Conservation (phyloP, 2,888 invertebrate species). For the Lamproptera curius region DNA sequence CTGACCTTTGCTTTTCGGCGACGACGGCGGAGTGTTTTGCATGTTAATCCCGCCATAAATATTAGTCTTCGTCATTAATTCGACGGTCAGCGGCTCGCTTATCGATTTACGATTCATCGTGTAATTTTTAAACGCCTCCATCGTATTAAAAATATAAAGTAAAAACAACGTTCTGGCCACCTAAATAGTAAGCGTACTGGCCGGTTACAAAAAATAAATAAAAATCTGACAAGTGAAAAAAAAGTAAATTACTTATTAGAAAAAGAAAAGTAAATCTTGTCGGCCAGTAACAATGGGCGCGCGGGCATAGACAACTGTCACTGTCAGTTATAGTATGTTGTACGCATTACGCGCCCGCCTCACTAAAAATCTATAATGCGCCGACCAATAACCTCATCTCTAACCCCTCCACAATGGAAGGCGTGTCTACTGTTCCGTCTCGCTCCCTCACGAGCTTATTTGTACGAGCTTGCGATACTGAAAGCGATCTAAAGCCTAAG, state of each 20-base stretch:
- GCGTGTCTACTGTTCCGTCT: slow-evolving; percentile 61
- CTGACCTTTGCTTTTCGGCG: slow-evolving; percentile 63
- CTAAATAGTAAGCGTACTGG: too few relatives aligned
- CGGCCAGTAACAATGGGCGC: slow-evolving; percentile 29
- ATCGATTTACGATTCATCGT: slow-evolving; percentile 40
- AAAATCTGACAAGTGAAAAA: slow-evolving; percentile 9
- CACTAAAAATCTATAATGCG: slow-evolving; percentile 71
- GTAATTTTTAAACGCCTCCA: slow-evolving; percentile 45
- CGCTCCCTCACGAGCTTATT: slow-evolving; percentile 58
- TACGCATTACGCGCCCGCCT: slow-evolving; percentile 39
- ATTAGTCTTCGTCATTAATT: slow-evolving; percentile 42
- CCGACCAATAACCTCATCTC: slow-evolving; percentile 60
- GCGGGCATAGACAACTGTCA: slow-evolving; percentile 61
- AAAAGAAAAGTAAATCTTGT: slow-evolving; percentile 24
- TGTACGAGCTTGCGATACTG: slow-evolving; percentile 45
- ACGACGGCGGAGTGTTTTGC: slow-evolving; percentile 54
- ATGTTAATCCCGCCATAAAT: slow-evolving; percentile 34
- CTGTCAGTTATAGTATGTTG: slow-evolving; percentile 40
- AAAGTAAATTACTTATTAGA: slow-evolving; percentile 30
- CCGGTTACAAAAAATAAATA: background rate
- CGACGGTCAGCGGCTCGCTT: slow-evolving; percentile 44
- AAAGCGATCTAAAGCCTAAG: slow-evolving; percentile 37
- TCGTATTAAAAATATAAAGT: slow-evolving; percentile 26
- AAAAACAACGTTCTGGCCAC: slow-evolving; percentile 7
- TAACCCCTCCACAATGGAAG: slow-evolving; percentile 62